Percentiles rank a stretch among this genome's conserved stretches.
phyloP scores from a whole-genome alignment of 92 coral and sea anemone species.

The Epizoanthus fatuus region DNA sequence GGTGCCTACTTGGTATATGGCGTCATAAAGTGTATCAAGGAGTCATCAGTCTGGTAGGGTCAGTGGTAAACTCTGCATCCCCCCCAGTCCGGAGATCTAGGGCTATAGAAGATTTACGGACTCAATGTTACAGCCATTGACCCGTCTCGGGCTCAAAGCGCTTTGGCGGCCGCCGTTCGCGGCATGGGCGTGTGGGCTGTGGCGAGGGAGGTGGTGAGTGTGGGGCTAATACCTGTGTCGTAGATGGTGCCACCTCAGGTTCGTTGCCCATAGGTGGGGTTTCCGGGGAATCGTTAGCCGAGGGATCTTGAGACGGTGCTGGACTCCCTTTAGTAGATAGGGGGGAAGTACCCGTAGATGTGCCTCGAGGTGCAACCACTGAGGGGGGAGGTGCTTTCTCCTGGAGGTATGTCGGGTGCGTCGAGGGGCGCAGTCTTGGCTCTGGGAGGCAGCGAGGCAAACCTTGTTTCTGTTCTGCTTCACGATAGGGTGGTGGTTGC shows the following conservation, averaged over 20 bases:
- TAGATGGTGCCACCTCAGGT: not conserved
- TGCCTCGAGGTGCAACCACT: no score
- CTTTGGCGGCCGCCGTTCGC: not conserved
- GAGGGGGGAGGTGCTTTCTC: not conserved
- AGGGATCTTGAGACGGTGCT: no score
- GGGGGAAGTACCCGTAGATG: no score
- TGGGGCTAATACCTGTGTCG: no score
- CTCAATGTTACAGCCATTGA: conserved; percentile 15
- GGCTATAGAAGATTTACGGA: not conserved
- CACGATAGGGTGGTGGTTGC: not conserved
- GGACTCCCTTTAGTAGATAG: no score
- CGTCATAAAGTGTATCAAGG: no score
- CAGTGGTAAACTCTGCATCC: no score
- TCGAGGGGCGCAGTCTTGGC: not conserved
- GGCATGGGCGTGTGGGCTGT: not conserved
- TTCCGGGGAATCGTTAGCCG: not conserved
- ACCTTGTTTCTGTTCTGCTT: not conserved
- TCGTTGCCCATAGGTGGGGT: not conserved
- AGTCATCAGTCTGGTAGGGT: no score
- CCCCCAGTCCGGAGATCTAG: not conserved
- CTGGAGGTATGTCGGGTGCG: not conserved
- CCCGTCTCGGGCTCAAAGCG: conserved; percentile 18
- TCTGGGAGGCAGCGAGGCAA: conserved; percentile 3
- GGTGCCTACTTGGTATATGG: no score
- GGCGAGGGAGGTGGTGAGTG: no score